phyloP scores from a whole-genome alignment of 2,113 vertebrate genomes.

The Forbesichthys papilliferus region DNA sequence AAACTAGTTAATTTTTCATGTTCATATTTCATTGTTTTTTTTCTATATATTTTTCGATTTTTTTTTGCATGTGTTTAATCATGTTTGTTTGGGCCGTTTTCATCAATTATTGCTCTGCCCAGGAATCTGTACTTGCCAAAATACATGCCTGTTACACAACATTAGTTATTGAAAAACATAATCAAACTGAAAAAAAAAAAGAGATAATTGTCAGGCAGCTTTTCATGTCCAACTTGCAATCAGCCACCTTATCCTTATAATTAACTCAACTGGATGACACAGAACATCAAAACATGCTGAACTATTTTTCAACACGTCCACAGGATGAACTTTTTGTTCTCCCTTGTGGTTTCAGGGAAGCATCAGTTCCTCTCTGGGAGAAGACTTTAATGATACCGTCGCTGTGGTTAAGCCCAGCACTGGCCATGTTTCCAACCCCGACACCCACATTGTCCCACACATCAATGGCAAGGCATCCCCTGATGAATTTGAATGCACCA shows the following conservation, averaged over 20 bases:
- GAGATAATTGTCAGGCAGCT: neutral
- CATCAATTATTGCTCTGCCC: constrained; percentile 7
- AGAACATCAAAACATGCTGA: neutral
- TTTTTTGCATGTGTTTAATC: constrained; percentile 28
- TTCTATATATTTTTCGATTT: neutral
- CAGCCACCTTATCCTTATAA: neutral
- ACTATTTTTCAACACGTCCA: neutral
- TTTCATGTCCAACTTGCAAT: neutral
- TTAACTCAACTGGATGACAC: neutral
- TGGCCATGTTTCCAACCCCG: constrained; percentile 68
- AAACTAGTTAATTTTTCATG: constrained; percentile 31
- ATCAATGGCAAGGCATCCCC: constrained; percentile 75
- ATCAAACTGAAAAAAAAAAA: neutral
- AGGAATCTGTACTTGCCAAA: neutral
- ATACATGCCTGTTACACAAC: neutral
- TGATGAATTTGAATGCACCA: constrained; percentile 85
- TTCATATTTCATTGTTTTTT: constrained; percentile 5
- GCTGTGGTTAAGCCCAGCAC: constrained; percentile 80
- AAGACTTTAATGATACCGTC: constrained; percentile 70
- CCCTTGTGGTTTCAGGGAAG: constrained; percentile 40
- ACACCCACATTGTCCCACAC: constrained; percentile 61
- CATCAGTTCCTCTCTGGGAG: constrained; percentile 32
- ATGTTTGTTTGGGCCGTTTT: constrained; percentile 5
- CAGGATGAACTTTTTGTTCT: neutral
- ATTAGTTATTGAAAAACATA: neutral